These are phyloP conservation scores for Helleia helle DNA, from an alignment of 2,888 invertebrate genomes.

Conservation along the genomic window DNA sequence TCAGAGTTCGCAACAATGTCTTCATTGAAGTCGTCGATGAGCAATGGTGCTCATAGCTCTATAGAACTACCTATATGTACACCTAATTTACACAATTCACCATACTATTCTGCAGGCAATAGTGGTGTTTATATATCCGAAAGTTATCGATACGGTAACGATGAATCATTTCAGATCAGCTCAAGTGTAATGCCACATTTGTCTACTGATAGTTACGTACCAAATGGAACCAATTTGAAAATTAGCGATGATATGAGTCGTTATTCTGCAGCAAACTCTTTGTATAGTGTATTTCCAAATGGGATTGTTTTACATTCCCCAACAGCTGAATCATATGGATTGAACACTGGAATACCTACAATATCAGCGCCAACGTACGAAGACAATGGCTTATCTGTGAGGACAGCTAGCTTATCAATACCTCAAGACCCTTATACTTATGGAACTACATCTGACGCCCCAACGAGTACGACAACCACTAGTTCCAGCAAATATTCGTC, in stretches of 20 bases:
- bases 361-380: slow-evolving; percentile 48
- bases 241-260: slow-evolving; percentile 51
- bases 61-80: slow-evolving; percentile 58
- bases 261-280: slow-evolving; percentile 39
- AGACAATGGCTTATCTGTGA: slow-evolving; percentile 38
- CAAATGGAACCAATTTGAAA: slow-evolving; percentile 56
- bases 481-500: slow-evolving; percentile 48
- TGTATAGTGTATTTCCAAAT: slow-evolving; percentile 45
- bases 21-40: slow-evolving; percentile 47
- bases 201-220: slow-evolving; percentile 54
- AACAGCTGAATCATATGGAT: slow-evolving; percentile 44
- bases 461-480: slow-evolving; percentile 31
- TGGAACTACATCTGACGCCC: slow-evolving; percentile 37
- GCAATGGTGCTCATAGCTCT: slow-evolving; percentile 47
- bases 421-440: slow-evolving; percentile 54
- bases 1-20: slow-evolving; percentile 49
- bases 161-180: slow-evolving; percentile 61
- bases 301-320: slow-evolving; percentile 44
- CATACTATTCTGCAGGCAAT: slow-evolving; percentile 48
- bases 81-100: slow-evolving; percentile 56
- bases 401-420: slow-evolving; percentile 33
- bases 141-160: slow-evolving; percentile 56
- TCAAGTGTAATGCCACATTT: slow-evolving; percentile 43
- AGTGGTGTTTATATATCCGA: slow-evolving; percentile 60
- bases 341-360: slow-evolving; percentile 33